These are phyloP conservation scores for Acanthopleura granulata DNA, from an alignment of 2,888 invertebrate genomes.

Conservation along the genomic window DNA sequence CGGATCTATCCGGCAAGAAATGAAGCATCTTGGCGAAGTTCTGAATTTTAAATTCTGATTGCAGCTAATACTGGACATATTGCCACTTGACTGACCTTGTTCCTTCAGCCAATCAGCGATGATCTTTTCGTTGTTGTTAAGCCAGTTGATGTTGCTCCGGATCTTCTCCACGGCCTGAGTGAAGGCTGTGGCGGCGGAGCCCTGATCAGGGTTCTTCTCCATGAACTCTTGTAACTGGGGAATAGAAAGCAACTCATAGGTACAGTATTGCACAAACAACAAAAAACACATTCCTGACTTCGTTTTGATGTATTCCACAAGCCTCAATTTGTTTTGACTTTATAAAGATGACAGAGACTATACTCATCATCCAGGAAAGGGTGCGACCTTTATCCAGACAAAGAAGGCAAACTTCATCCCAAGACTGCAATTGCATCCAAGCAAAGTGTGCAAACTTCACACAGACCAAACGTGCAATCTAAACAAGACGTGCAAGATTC, in stretches of 20 bases:
- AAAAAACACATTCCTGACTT: no score
- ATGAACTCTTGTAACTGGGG: conserved; percentile 1
- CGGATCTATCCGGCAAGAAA: background rate
- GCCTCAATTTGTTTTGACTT: no score
- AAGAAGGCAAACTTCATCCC: no score
- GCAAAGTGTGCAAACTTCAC: no score
- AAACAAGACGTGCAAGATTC: no score
- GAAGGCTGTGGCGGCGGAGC: background rate
- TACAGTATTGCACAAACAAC: no score
- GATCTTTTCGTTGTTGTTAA: background rate
- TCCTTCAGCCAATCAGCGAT: conserved; percentile 6
- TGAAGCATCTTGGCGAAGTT: background rate
- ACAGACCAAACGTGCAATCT: no score
- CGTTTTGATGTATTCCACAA: no score
- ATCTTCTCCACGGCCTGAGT: background rate
- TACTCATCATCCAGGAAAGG: no score
- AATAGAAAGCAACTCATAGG: background rate
- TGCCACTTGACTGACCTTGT: background rate
- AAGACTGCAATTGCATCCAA: no score
- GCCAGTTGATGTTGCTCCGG: background rate
- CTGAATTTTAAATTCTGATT: background rate
- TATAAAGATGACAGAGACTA: no score
- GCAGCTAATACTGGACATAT: background rate
- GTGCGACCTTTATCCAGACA: no score
- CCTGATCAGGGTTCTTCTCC: background rate